Evolutionary conservation across 2,888 invertebrate genomes (phyloP).

Genomic region (Parnassius mnemosyne): DNA sequence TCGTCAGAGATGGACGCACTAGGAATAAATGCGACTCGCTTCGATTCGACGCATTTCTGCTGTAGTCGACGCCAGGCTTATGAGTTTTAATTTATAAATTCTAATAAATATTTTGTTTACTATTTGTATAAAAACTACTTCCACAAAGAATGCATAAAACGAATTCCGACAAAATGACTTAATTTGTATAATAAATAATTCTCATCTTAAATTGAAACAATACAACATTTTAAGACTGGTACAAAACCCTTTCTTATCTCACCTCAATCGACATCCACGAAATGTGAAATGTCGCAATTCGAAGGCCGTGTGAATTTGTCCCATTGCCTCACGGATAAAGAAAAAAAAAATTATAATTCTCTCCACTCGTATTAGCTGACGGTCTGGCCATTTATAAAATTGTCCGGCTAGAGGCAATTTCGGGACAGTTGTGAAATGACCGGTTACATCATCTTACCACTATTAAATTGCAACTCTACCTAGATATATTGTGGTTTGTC

Average conservation of each 20-base stretch:
- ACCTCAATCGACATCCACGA: conserved; percentile 54
- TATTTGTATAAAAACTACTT: no score
- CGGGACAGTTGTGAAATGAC: neutral
- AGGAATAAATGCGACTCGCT: no score
- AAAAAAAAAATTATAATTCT: conserved; percentile 64
- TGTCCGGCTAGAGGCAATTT: conserved; percentile 64
- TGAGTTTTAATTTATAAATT: no score
- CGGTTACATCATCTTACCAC: conserved; percentile 46
- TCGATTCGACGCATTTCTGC: no score
- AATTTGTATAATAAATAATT: conserved; percentile 57
- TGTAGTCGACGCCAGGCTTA: no score
- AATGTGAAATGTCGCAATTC: conserved; percentile 67
- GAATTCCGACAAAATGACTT: conserved; percentile 35
- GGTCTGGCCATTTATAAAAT: conserved; percentile 66
- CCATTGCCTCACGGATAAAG: conserved; percentile 49
- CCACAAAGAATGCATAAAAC: conserved; percentile 13
- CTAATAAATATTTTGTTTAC: no score
- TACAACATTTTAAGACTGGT: conserved; percentile 58
- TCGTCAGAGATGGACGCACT: no score
- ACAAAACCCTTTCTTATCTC: conserved; percentile 72
- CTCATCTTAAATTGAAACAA: conserved; percentile 55
- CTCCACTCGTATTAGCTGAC: conserved; percentile 60
- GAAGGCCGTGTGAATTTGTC: conserved; percentile 66
- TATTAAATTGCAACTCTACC: conserved; percentile 47
- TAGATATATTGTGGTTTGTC: neutral